phyloP scores from a whole-genome alignment of 2,113 vertebrate species.

The Varanus komodoensis region DNA sequence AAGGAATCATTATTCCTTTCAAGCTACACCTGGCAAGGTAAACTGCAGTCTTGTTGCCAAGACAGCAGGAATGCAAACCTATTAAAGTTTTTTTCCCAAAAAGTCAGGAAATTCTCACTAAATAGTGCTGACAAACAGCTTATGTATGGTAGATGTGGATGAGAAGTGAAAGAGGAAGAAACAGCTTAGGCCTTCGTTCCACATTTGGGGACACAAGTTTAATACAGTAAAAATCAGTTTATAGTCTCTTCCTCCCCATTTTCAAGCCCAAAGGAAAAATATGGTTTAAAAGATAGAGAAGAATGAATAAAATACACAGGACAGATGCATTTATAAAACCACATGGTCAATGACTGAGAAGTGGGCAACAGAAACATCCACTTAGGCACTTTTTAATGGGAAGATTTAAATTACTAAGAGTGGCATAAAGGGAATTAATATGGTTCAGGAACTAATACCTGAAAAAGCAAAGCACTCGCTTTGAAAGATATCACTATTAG shows the following conservation, averaged over 20 bases:
- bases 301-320: not conserved
- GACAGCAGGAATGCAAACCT: not conserved
- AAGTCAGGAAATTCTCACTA: not conserved
- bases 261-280: not conserved
- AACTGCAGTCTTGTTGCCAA: not conserved
- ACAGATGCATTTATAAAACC: not conserved
- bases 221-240: not conserved
- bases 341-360: not conserved
- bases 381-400: not conserved
- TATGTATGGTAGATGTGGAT: not conserved
- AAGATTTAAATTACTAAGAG: not conserved
- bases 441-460: not conserved
- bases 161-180: not conserved
- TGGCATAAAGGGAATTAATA: not conserved
- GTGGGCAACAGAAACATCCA: not conserved
- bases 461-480: not conserved
- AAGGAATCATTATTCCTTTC: not conserved
- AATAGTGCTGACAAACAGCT: not conserved
- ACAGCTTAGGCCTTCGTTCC: not conserved
- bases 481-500: not conserved
- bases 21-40: not conserved
- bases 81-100: not conserved
- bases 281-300: not conserved
- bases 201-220: not conserved
- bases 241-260: not conserved